phyloP scores from a whole-genome alignment of 2,888 invertebrate genomes.

The Prenolepis imparis region DNA sequence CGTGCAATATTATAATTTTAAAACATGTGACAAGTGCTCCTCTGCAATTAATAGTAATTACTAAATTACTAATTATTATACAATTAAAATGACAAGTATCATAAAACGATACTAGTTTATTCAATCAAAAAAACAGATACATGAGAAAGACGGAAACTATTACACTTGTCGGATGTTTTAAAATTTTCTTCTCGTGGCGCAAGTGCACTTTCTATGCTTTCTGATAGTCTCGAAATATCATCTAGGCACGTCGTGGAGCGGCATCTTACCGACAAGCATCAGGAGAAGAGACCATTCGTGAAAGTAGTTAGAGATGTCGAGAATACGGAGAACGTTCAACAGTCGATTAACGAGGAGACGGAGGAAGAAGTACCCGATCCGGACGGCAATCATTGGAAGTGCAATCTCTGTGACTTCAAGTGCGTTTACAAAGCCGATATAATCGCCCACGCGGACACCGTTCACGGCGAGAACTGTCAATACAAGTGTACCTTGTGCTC shows the following conservation, averaged over 20 bases:
- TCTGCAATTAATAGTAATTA: background rate
- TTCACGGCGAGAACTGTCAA: slow-evolving; percentile 90
- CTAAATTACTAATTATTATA: background rate
- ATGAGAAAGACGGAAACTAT: slow-evolving; percentile 33
- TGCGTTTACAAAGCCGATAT: slow-evolving; percentile 89
- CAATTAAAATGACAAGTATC: background rate
- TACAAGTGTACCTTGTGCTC: slow-evolving; percentile 91
- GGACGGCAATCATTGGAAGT: slow-evolving; percentile 90
- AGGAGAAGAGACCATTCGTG: slow-evolving; percentile 86
- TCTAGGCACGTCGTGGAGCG: slow-evolving; percentile 89
- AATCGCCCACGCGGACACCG: slow-evolving; percentile 87
- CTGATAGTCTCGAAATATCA: slow-evolving; percentile 76
- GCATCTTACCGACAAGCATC: slow-evolving; percentile 89
- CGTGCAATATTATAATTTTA: background rate
- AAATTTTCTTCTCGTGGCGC: background rate
- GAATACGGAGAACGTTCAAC: slow-evolving; percentile 77
- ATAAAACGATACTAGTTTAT: background rate
- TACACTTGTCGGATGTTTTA: slow-evolving; percentile 71
- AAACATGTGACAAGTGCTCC: slow-evolving; percentile 59
- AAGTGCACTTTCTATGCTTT: slow-evolving; percentile 67
- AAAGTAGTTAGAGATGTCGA: slow-evolving; percentile 86
- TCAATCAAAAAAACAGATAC: slow-evolving; percentile 8
- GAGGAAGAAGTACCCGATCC: slow-evolving; percentile 79
- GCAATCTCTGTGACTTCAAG: slow-evolving; percentile 90
- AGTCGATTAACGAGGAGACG: slow-evolving; percentile 78